Evolutionary conservation across 1,140 invertebrate genomes (phyloP).

Genomic region (Hypothenemus hampei): DNA sequence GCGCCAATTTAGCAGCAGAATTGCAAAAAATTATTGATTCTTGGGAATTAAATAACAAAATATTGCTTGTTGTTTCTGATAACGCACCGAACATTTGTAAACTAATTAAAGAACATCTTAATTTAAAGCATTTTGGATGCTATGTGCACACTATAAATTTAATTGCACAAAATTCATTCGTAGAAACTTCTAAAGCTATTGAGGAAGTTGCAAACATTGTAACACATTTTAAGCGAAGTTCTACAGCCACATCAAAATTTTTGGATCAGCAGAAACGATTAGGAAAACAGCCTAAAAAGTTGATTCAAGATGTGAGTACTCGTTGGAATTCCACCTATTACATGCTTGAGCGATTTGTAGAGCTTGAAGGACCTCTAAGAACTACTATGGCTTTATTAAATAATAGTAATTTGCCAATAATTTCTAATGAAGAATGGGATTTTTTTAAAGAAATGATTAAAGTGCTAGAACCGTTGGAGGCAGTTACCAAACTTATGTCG

Average conservation of each 20-base stretch:
- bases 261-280: background rate
- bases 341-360: background rate
- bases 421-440: background rate
- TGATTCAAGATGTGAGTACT: background rate
- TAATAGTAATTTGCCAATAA: background rate
- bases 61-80: background rate
- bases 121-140: background rate
- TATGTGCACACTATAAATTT: constrained; percentile 8
- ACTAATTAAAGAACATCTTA: background rate
- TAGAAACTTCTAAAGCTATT: background rate
- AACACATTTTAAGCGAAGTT: constrained; percentile 1
- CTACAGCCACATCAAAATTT: background rate
- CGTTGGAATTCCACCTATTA: constrained; percentile 3
- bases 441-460: background rate
- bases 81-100: constrained; percentile 4
- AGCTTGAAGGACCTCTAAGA: background rate
- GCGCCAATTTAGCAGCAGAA: background rate
- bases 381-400: background rate
- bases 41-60: constrained; percentile 1
- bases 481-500: background rate
- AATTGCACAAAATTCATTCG: background rate
- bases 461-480: background rate
- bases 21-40: background rate
- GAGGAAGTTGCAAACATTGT: background rate
- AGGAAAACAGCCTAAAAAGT: background rate